phyloP scores from a whole-genome alignment of 2,797 vertebrate species.

The Prionace glauca region DNA sequence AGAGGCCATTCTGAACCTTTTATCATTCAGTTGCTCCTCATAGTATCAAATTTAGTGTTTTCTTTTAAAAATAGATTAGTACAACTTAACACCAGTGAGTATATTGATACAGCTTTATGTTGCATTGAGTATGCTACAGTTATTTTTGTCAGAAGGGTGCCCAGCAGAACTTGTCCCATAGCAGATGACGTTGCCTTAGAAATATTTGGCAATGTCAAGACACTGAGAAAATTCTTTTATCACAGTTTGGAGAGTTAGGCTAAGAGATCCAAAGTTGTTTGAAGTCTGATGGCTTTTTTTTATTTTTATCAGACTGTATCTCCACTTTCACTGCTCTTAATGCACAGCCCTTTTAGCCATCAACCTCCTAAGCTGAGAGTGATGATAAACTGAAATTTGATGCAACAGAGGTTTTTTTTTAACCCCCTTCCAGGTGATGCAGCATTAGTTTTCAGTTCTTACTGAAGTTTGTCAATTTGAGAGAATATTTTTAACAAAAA shows the following conservation, averaged over 20 bases:
- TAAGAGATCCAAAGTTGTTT: conserved; percentile 36
- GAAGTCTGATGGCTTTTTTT: conserved; percentile 40
- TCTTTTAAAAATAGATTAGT: neutral
- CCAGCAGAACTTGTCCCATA: neutral
- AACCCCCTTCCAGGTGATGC: neutral
- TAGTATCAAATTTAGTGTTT: conserved; percentile 35
- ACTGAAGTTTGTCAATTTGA: neutral
- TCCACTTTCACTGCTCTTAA: conserved; percentile 42
- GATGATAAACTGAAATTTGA: conserved; percentile 37
- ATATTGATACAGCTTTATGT: neutral
- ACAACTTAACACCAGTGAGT: neutral
- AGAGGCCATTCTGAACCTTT: conserved; percentile 29
- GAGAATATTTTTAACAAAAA: neutral
- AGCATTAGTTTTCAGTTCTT: neutral
- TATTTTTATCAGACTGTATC: neutral
- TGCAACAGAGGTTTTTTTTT: conserved; percentile 31
- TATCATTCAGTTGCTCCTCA: neutral
- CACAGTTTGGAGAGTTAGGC: neutral
- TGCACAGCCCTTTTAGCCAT: conserved; percentile 31
- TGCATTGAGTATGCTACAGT: too few species aligned
- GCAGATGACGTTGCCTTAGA: conserved; percentile 6
- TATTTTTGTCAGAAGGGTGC: neutral
- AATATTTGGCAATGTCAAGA: neutral
- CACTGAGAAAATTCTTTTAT: conserved; percentile 26
- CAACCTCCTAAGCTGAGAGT: conserved; percentile 34